Evolutionary conservation across 2,888 invertebrate genomes (phyloP), one percentile per base, ranked within the genome.

Genomic region (Watsonalla binaria): DNA sequence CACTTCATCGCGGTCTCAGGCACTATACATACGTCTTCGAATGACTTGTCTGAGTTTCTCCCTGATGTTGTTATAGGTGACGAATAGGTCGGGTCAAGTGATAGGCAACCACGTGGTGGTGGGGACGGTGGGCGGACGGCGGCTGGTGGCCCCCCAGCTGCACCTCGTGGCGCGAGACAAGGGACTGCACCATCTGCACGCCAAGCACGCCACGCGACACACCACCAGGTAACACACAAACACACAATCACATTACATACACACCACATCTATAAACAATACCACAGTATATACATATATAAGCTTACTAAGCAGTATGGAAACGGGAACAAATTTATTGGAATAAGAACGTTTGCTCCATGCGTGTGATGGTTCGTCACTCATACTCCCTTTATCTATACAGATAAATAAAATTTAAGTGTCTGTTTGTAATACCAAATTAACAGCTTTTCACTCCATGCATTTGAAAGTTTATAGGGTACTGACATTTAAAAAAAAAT

Each of bases 41-140:
- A 24, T 24, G 1, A 1, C 24, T 24, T 24, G 2, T 24, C 24
- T 24, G 24, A 24, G n/a, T n/a, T n/a, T n/a, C 24, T 24, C 24
- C n/a, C 6, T 51, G 49, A 9, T 42, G 33, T 39, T 35, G 7
- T 57, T 49, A 0, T 69, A 91, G 91, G 90, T 91, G 54, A 90
- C 90, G 54, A 91, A 91, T 59, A 76, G 91, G 1, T 89, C 91
- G 0, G 91, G 91, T 0, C 91, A 91, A 58, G 91, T 91, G 72
- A 91, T 91, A 65, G 91, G 91, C 59, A 91, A 91, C 72, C 91
- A 91, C 75, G 91, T 91, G 54, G 76, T 91, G 59, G 86, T 91
- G 63, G 89, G 90, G 34, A 66, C 80, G 9, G 74, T 85, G 57
- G 81, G 80, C 46, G 81, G 76, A 50, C 60, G 85, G 54, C 71